Base-by-base conservation (phyloP, 2,888 invertebrate species). In the Caenorhabditis sp. region DNA sequence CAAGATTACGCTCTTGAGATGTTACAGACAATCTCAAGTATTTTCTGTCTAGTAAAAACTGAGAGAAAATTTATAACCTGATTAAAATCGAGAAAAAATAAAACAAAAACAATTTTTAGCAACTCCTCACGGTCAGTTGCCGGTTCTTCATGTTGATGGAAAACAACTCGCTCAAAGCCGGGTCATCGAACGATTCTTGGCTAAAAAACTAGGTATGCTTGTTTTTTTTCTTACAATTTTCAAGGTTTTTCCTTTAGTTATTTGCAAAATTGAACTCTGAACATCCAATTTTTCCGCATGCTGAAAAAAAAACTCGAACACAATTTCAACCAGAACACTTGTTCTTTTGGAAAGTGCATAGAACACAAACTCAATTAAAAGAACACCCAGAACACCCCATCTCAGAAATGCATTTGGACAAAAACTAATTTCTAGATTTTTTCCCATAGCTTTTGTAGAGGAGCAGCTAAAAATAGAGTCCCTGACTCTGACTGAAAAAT, bases 141-240 rank as follows among this genome's bases (percentile, higher is more conserved):
- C 82, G 27, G 75, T 82, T 43, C 61, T 82, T 26, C 70, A 77
- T 21, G 80, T 82, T 7, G 78, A 82, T 56, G 80, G 77, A 14
- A 71, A 73, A 52, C 66, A 60, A 53, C 59, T 82, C 36, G 67
- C 74, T 10, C 80, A 82, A 59, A 76, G 76, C 25, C 67, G 82
- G 1, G 76, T 71, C 14, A 82, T 82, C 43, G 80, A 80, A 60
- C 70, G 78, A 5, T 81, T 71, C 66, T 65, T 81, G 54, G 81
- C 70, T 12, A 77, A 76, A 52, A 67, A 52, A 20, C 73, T 80
- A 53, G 79, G 79, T 80, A 36, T 62, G 72, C 65, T 1, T 27
- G 17, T 31, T 52, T 62, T 3, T 14, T 43, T 3, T 43, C 17
- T 7, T 14, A 43, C 12, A 14, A 53, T 4, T 23, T 50, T 17